Percentiles rank a stretch among this genome's conserved stretches.
Evolutionary conservation across 2,888 invertebrate species (phyloP).

Genomic region (Alloscopus bannaensis): DNA sequence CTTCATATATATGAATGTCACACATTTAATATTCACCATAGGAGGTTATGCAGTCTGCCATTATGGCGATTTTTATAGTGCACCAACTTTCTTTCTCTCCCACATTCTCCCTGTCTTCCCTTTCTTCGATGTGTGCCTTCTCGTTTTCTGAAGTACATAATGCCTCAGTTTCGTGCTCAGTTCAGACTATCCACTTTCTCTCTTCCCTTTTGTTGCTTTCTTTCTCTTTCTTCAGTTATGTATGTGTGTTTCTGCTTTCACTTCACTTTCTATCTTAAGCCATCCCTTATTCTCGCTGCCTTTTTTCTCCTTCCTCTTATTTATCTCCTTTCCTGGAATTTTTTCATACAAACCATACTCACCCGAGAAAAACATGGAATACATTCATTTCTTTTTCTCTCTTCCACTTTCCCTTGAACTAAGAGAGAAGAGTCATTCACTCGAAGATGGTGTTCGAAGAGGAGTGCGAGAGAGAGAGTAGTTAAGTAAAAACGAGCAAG

Average conservation of each 20-base stretch:
- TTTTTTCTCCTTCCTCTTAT: constrained; percentile 32
- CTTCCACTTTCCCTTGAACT: constrained; percentile 11
- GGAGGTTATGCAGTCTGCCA: constrained; percentile 17
- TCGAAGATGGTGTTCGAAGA: no score
- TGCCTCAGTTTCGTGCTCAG: no score
- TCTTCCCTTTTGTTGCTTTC: constrained; percentile 28
- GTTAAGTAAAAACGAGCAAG: no score
- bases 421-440: constrained; percentile 27
- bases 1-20: not conserved
- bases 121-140: not conserved
- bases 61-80: not conserved
- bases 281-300: constrained; percentile 24
- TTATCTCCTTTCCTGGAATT: constrained; percentile 43
- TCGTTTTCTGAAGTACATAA: no score
- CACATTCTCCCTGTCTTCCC: not conserved
- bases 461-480: not conserved
- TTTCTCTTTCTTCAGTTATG: no score
- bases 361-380: no score
- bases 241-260: constrained; percentile 37
- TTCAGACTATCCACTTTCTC: constrained; percentile 27
- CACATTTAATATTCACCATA: constrained; percentile 6
- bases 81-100: constrained; percentile 8
- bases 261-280: constrained; percentile 20
- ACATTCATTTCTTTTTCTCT: no score
- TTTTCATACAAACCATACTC: constrained; percentile 37